phyloP scores from a whole-genome alignment of 2,797 vertebrate species.

The Morus bassanus region DNA sequence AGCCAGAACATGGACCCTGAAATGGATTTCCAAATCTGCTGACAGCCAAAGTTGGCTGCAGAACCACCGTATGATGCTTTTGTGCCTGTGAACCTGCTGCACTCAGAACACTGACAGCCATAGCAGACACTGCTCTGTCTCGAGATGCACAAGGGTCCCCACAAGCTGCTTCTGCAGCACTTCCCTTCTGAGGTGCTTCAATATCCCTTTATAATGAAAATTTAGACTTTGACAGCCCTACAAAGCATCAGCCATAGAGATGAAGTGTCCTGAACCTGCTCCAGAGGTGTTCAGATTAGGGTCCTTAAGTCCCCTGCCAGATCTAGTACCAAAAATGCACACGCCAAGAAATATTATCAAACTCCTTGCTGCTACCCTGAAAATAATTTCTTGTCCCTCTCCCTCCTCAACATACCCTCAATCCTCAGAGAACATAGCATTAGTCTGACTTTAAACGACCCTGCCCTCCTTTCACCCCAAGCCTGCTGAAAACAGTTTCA shows the following conservation, averaged over 20 bases:
- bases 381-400: neutral
- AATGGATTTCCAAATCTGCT: neutral
- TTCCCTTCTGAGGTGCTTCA: neutral
- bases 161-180: neutral
- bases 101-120: neutral
- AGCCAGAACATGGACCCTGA: neutral
- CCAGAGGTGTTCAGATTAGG: neutral
- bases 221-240: neutral
- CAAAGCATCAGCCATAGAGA: neutral
- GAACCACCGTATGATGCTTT: neutral
- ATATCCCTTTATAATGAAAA: neutral
- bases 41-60: neutral
- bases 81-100: neutral
- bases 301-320: neutral
- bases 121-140: neutral
- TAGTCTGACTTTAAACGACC: neutral
- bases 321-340: neutral
- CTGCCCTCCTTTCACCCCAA: neutral
- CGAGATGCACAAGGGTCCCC: accelerated
- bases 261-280: neutral
- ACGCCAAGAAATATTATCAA: accelerated
- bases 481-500: neutral
- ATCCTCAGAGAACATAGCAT: neutral
- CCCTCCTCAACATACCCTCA: neutral
- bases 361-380: neutral